A percentile compares a stretch with the other conserved stretches of the same genome.
phyloP scores from a whole-genome alignment of 1,140 invertebrate genomes.

The Drosophila seguyi region DNA sequence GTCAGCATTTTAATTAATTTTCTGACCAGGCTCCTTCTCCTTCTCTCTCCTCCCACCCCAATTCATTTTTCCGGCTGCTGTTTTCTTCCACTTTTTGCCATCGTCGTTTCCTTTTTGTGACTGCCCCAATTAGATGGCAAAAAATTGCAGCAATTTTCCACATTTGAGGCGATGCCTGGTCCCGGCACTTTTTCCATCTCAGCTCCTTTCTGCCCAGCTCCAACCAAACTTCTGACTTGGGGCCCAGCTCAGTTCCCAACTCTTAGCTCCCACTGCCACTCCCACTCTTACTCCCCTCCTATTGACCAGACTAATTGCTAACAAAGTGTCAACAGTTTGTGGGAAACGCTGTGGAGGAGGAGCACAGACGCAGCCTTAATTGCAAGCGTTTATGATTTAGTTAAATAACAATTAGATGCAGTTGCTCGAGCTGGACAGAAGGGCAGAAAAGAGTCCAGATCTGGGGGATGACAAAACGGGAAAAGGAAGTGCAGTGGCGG shows the following conservation, averaged over 20 bases:
- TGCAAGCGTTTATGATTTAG: slow-evolving; percentile 72
- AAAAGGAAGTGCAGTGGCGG: slow-evolving; percentile 18
- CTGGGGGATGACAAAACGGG: neutral
- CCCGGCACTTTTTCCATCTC: slow-evolving; percentile 46
- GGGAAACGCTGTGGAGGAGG: slow-evolving; percentile 27
- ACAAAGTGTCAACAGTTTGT: slow-evolving; percentile 80
- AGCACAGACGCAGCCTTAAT: slow-evolving; percentile 44
- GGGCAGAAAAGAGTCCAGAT: neutral
- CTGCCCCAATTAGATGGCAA: slow-evolving; percentile 69
- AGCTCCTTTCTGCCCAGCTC: slow-evolving; percentile 4
- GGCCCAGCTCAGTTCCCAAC: slow-evolving; percentile 9
- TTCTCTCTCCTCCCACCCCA: neutral
- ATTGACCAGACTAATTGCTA: slow-evolving; percentile 78
- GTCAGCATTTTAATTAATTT: slow-evolving; percentile 80
- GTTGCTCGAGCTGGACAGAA: slow-evolving; percentile 42
- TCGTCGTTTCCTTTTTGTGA: slow-evolving; percentile 34
- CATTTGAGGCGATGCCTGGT: slow-evolving; percentile 58
- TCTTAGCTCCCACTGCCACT: neutral
- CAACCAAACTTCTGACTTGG: slow-evolving; percentile 22
- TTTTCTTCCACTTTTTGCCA: slow-evolving; percentile 21
- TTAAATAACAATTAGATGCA: slow-evolving; percentile 78
- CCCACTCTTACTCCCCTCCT: slow-evolving; percentile 1
- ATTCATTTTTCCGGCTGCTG: slow-evolving; percentile 17
- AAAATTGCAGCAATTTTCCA: slow-evolving; percentile 70
- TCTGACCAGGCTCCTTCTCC: slow-evolving; percentile 18